phyloP scores from a whole-genome alignment of 2,888 invertebrate genomes.

The Agrenia bidenticulata region DNA sequence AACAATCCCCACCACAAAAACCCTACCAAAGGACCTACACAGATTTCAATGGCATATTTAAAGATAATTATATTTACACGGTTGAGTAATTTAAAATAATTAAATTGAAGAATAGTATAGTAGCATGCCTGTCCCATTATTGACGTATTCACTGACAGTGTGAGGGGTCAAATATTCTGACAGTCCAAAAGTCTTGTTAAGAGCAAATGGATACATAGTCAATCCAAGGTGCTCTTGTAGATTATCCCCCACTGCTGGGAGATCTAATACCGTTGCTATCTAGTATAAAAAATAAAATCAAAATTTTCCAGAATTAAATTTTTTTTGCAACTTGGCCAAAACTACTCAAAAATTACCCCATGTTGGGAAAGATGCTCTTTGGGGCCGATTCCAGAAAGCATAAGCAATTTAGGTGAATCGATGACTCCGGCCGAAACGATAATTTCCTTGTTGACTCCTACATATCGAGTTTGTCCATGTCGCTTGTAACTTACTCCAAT shows the following conservation, averaged over 20 bases:
- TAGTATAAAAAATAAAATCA: neutral
- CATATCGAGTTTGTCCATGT: slow-evolving; percentile 22
- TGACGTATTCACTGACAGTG: slow-evolving; percentile 24
- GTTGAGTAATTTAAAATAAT: no score
- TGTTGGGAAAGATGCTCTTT: slow-evolving; percentile 18
- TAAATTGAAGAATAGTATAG: no score
- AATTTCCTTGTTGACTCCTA: slow-evolving; percentile 29
- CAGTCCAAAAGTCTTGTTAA: slow-evolving; percentile 31
- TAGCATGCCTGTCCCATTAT: slow-evolving; percentile 31
- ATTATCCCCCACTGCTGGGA: slow-evolving; percentile 29
- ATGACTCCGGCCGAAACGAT: slow-evolving; percentile 23
- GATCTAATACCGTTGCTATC: slow-evolving; percentile 25
- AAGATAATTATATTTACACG: no score
- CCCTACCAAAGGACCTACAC: neutral
- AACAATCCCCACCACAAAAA: neutral
- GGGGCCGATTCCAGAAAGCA: slow-evolving; percentile 31
- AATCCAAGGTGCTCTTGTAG: slow-evolving; percentile 32
- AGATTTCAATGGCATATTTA: neutral
- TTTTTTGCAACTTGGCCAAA: no score
- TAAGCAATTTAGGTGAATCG: slow-evolving; percentile 19
- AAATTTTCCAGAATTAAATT: neutral
- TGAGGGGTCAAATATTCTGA: slow-evolving; percentile 7
- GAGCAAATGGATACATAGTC: slow-evolving; percentile 4
- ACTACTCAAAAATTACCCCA: slow-evolving; percentile 6
- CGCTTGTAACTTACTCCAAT: slow-evolving; percentile 33